Evolutionary conservation across 2,888 invertebrate genomes (phyloP), one percentile per base, ranked within the genome.

Genomic region (Stegophylla sp.): DNA sequence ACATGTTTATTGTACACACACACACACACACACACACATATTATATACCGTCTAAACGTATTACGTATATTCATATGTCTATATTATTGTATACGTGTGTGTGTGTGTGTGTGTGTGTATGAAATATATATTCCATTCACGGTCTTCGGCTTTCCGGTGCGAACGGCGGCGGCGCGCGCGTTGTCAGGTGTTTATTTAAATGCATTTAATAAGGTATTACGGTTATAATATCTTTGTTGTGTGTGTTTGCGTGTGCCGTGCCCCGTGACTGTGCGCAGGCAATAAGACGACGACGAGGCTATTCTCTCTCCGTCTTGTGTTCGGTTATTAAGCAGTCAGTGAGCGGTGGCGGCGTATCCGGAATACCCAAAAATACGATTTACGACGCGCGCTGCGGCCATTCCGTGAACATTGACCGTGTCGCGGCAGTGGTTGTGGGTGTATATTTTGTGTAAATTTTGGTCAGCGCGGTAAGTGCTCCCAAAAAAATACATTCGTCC

Each of bases 151-250:
- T 72, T n/a, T 59, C 23, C 72, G 20, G 72, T 41, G 23, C n/a
- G n/a, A n/a, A n/a, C n/a, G n/a, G n/a, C n/a, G n/a, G n/a, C n/a
- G n/a, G n/a, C n/a, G n/a, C n/a, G n/a, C n/a, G n/a, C 23, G 23
- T 17, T 34, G 72, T 56, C 34, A 53, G 53, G 71, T 72, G 72
- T 72, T 72, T 72, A 56, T 72, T 56, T 41, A 72, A 59, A 59
- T 56, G 23, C 41, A 23, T 59, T 56, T 56, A 56, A 56, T 69
- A 41, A 56, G 20, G 34, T 59, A 43, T 59, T 72, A 56, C 9
- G 61, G 61, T 63, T 28, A 53, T n/a, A n/a, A n/a, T 34, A 66
- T 53, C 71, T 71, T 20, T 53, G 34, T 51, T 28, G 59, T 61
- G 26, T 26, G 61, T 23, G 12, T 26, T 41, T 56, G 43, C 26